phyloP scores from a whole-genome alignment of 1,140 invertebrate genomes.

The Potamilus streckersoni region DNA sequence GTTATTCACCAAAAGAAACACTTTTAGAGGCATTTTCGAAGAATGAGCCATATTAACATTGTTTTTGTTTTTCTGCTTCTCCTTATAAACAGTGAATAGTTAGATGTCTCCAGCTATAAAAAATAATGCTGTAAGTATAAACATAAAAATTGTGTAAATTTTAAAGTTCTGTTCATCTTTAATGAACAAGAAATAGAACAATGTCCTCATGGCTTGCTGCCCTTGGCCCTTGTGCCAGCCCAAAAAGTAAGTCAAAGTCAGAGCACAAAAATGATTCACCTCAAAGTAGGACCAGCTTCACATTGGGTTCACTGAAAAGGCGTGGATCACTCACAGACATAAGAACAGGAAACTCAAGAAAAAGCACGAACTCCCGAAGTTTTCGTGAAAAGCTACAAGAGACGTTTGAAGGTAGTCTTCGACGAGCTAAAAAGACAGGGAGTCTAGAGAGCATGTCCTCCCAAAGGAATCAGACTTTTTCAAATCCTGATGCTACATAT shows the following conservation, averaged over 20 bases:
- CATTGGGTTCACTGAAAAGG: constrained; percentile 21
- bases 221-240: constrained; percentile 29
- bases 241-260: constrained; percentile 24
- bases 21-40: too few relatives aligned
- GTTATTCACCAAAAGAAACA: too few relatives aligned
- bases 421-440: constrained; percentile 24
- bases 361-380: constrained; percentile 23
- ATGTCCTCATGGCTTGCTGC: constrained; percentile 31
- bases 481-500: constrained; percentile 22
- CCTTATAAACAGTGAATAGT: too few relatives aligned
- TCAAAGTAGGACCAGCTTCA: constrained; percentile 2
- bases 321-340: constrained; percentile 28
- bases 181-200: too few relatives aligned
- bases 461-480: constrained; percentile 15
- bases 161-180: too few relatives aligned
- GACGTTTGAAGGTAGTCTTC: constrained; percentile 30
- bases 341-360: constrained; percentile 12
- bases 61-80: too few relatives aligned
- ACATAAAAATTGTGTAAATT: too few relatives aligned
- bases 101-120: too few relatives aligned
- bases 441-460: constrained; percentile 21
- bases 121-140: too few relatives aligned
- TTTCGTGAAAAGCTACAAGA: constrained; percentile 31
- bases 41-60: too few relatives aligned
- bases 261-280: constrained; percentile 15